These are phyloP conservation scores for Candidula unifasciata DNA, from an alignment of 2,888 invertebrate species.

Conservation along the genomic window DNA sequence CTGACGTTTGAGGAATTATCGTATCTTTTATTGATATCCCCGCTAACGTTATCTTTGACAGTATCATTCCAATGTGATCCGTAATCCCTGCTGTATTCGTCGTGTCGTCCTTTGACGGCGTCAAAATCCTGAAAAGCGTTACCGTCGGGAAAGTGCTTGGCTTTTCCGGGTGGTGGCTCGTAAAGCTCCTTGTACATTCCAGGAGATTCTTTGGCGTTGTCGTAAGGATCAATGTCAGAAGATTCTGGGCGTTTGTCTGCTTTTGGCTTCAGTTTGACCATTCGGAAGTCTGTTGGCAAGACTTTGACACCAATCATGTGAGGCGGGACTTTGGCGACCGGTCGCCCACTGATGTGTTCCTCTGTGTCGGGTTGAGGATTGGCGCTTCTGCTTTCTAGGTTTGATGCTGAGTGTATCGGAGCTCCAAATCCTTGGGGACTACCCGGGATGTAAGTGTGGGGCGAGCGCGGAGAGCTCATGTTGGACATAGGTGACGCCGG, in stretches of 20 bases:
- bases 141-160: constrained; percentile 19
- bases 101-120: neutral
- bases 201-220: constrained; percentile 53
- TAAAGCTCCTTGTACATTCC: constrained; percentile 47
- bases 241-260: constrained; percentile 38
- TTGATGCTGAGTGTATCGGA: constrained; percentile 66
- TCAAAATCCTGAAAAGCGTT: constrained; percentile 37
- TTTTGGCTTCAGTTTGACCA: constrained; percentile 56
- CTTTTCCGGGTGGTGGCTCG: neutral
- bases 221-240: constrained; percentile 52
- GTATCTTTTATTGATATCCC: neutral
- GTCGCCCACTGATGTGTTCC: constrained; percentile 56
- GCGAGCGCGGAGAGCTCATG: constrained; percentile 35
- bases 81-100: constrained; percentile 21
- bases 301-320: constrained; percentile 69
- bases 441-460: constrained; percentile 33
- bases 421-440: constrained; percentile 50
- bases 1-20: neutral
- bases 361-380: constrained; percentile 36
- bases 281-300: constrained; percentile 62
- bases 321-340: constrained; percentile 73
- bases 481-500: constrained; percentile 54
- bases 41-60: neutral
- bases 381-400: constrained; percentile 66
- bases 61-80: constrained; percentile 31